Evolutionary conservation across 2,113 vertebrate species (phyloP), one percentile per base, ranked within the genome.

Genomic region (Oryzias woworae): DNA sequence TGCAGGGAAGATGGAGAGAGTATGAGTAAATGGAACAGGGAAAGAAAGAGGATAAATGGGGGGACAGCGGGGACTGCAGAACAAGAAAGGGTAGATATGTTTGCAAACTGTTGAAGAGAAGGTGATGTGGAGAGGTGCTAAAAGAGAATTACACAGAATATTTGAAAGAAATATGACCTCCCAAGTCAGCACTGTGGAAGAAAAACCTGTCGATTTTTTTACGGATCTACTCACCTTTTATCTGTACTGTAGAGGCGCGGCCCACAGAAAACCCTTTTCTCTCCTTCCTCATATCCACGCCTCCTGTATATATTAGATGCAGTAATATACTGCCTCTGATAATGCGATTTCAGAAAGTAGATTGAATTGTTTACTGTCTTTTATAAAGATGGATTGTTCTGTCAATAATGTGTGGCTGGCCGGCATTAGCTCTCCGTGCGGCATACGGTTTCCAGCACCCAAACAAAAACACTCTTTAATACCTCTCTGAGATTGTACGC

Each of bases 381-480:
- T 95, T 97, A 96, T 95, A 93, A 96, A 96, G 96, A 98, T 87
- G 92, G 93, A 98, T 96, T 91, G 92, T 93, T 94, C 93, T 92
- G 95, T 95, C 95, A 94, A 96, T 95, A 96, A 91, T 88, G 92
- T 91, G 91, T 92, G 92, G 94, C 93, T 93, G 91, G 90, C 86
- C 92, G 91, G 89, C 84, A 90, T 93, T 95, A 94, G 92, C 92
- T 90, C 85, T 80, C 91, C 87, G 87, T 67, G 87, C 87, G 88
- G 87, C 91, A 71, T 92, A 93, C 90, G 91, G 93, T 94, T 96
- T 94, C 92, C 92, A 92, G 93, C 93, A 94, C 89, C 89, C 84
- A 53, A 72, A 89, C 77, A 92, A 94, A 93, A 94, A 93, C 92
- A 88, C 90, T 92, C 90, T 95, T 95, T 94, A 96, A 95, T 93